Evolutionary conservation across 1,140 invertebrate genomes (phyloP), one percentile per base, ranked within the genome.

Genomic region (Carcinoscorpius rotundicauda): DNA sequence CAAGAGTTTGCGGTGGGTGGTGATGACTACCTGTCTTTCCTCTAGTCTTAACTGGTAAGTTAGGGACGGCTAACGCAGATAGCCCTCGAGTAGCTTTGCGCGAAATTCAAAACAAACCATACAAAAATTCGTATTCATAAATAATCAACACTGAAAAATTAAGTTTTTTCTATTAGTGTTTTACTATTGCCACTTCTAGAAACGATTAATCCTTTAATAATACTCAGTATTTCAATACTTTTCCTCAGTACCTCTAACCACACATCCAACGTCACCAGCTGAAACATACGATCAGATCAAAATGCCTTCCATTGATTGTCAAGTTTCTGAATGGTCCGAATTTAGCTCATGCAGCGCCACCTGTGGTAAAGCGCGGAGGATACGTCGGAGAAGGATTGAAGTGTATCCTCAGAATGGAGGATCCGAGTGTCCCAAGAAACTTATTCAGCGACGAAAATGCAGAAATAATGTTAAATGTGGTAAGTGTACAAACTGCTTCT

Each of bases 301-400:
- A 49, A 61, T 68, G 29, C 69, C 69, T 1, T 61, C 68, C 4
- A 69, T 76, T 8, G 74, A 77, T 67, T 93, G 90, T 69, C 76
- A 83, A 68, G 79, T 89, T 10, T 82, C 84, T 1, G 80, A 81
- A 55, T 93, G 88, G 87, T 83, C 82, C 6, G 77, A 81, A 48
- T 93, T 89, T 89, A 81, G 83, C 5, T 73, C 81, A 0, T 93
- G 91, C 72, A 87, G 81, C 3, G 50, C 58, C 0, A 82, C 81
- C 49, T 93, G 91, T 73, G 87, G 87, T 3, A 70, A 75, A 4
- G 87, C 86, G 57, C 73, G 76, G 52, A 73, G 72, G 52, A 72
- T 74, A 11, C 68, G 75, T 51, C 64, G 65, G 5, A 65, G 76
- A 59, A 74, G 73, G 69, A 75, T 68, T 61, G 82, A 82, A 76